Evolutionary conservation across 2,797 vertebrate species (phyloP).

Genomic region (Enteromius unitaeniatus): DNA sequence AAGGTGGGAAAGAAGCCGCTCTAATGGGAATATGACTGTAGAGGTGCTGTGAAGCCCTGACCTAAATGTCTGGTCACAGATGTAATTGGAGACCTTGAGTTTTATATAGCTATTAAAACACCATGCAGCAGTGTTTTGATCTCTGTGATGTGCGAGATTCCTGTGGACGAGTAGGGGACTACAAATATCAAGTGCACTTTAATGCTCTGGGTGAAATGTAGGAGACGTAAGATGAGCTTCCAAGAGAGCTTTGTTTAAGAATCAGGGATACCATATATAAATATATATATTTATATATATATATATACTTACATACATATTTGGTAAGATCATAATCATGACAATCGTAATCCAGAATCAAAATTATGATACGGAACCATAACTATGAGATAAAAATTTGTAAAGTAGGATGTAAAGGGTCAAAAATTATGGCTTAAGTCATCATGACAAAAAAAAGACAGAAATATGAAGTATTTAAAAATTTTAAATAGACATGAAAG

Average conservation of each 20-base stretch:
- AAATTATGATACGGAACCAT: background rate
- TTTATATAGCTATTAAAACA: constrained; percentile 57
- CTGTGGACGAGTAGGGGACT: constrained; percentile 12
- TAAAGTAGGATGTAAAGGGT: background rate
- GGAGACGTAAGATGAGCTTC: background rate
- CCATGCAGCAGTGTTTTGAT: constrained; percentile 37
- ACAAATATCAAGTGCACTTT: constrained; percentile 37
- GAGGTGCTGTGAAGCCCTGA: constrained; percentile 54
- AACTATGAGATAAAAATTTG: background rate
- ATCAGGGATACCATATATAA: background rate
- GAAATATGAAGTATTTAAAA: background rate
- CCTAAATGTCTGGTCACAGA: constrained; percentile 59
- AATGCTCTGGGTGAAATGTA: background rate
- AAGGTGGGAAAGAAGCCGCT: constrained; percentile 51
- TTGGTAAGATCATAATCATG: background rate
- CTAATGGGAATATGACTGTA: constrained; percentile 49
- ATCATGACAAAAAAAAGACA: background rate
- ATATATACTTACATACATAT: background rate
- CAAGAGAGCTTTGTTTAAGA: background rate
- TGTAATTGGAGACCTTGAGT: constrained; percentile 47
- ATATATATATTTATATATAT: no score
- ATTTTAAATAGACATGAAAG: background rate
- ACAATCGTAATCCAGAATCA: background rate
- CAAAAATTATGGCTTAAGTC: background rate
- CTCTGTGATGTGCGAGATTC: constrained; percentile 33